phyloP scores from a whole-genome alignment of 1,140 invertebrate species.

The Drosophila pachea region DNA sequence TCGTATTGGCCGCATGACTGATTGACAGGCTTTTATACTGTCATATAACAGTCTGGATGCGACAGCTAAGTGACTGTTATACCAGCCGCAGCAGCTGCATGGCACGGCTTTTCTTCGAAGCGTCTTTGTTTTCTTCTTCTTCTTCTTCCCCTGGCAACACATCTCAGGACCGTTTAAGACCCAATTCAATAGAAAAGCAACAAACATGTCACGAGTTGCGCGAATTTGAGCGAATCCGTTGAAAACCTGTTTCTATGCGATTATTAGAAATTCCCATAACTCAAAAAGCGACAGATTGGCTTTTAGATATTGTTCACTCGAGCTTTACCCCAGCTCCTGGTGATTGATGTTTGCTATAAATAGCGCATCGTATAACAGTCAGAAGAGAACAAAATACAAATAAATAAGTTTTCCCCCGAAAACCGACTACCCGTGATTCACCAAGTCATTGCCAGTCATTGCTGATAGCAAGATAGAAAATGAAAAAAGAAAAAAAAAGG shows the following conservation, averaged over 20 bases:
- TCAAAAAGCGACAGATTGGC: slow-evolving; percentile 12
- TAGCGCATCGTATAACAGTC: neutral
- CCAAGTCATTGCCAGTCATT: neutral
- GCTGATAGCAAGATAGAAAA: neutral
- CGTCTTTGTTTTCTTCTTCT: no score
- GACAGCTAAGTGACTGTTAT: no score
- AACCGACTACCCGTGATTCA: neutral
- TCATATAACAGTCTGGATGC: no score
- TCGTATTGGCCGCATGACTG: neutral
- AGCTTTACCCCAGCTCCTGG: slow-evolving; percentile 13
- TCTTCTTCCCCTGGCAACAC: neutral
- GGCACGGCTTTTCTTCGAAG: no score
- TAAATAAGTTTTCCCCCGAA: neutral
- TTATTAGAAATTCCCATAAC: slow-evolving; percentile 30
- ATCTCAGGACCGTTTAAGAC: neutral
- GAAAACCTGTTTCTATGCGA: slow-evolving; percentile 27
- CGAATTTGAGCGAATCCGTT: slow-evolving; percentile 7
- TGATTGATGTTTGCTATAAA: slow-evolving; percentile 22
- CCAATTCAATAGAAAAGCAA: slow-evolving; percentile 10
- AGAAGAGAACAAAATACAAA: neutral
- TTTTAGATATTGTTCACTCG: slow-evolving; percentile 16
- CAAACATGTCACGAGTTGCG: slow-evolving; percentile 4
- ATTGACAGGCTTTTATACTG: no score
- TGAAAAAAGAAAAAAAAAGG: neutral
- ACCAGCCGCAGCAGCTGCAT: no score